Evolutionary conservation across 2,888 invertebrate species (phyloP), one percentile per base, ranked within the genome.

Genomic region (Parnassius apollo): DNA sequence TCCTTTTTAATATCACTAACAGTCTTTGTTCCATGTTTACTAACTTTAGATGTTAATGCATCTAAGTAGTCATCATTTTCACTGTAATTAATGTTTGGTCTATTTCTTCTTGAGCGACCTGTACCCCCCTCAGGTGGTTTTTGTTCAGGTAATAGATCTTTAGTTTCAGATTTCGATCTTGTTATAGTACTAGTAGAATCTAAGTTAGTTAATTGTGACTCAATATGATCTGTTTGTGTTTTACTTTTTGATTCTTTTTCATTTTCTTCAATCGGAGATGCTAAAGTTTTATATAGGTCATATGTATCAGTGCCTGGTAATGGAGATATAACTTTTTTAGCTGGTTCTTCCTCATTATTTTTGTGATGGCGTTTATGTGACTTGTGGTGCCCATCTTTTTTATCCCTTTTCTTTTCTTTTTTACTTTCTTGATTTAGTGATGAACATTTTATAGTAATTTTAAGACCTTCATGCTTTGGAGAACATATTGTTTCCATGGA

Each of bases 31-130:
- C 68, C 75, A 69, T 80, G 78, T 80, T 85, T 88, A 68, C 64
- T 72, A 68, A 81, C 69, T 77, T 82, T 69, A 79, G 92, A 69
- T 80, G 93, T 82, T 77, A 93, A 64, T 65, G 81, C 81, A 82
- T 92, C 82, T 78, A 93, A 72, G 82, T 91, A 82, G 84, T 93
- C 82, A 88, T 93, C 88, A 86, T 92, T 87, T 90, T 93, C 86
- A 91, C 92, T 85, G 88, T 94, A 92, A 73, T 92, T 92, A 61
- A 92, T 83, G 73, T 91, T 92, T 62, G 87, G 85, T 66, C 92
- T 84, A 72, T 91, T 89, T 67, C 92, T 82, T 71, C 92, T 81
- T 22, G 92, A 83, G 71, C 92, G 81, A 10, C 92, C 92, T 50
- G 75, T 61, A 9, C 73, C 60, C 42, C 65, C 76, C 73, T 92